phyloP scores from a whole-genome alignment of 1,140 invertebrate species.

The Drosophila pseudoobscura region DNA sequence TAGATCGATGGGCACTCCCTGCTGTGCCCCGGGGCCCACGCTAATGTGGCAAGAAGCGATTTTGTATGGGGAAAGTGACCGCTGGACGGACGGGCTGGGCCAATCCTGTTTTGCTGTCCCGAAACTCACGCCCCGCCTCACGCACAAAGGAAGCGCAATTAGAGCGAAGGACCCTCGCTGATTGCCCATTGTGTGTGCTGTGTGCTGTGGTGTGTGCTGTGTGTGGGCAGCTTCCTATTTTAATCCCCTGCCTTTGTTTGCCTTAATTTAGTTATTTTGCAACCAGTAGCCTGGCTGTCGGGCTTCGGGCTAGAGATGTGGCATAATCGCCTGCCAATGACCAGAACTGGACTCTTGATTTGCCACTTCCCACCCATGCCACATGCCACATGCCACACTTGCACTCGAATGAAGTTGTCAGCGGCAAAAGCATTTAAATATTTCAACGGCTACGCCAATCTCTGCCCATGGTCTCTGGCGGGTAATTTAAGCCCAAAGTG shows the following conservation, averaged over 20 bases:
- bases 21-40: neutral
- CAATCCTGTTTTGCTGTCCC: conserved; percentile 57
- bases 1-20: conserved; percentile 28
- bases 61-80: conserved; percentile 52
- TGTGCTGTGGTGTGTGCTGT: too few species aligned
- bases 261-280: conserved; percentile 64
- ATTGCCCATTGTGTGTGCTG: conserved; percentile 59
- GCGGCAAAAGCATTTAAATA: conserved; percentile 62
- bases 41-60: conserved; percentile 34
- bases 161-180: conserved; percentile 44
- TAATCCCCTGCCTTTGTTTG: conserved; percentile 66
- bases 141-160: conserved; percentile 65
- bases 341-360: conserved; percentile 4
- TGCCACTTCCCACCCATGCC: conserved; percentile 30
- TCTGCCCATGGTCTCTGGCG: conserved; percentile 59
- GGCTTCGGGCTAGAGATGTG: neutral
- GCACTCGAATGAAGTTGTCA: conserved; percentile 69
- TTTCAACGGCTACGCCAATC: conserved; percentile 57
- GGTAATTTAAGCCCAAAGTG: conserved; percentile 78
- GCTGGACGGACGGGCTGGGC: conserved; percentile 13
- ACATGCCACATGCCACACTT: conserved; percentile 3
- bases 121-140: conserved; percentile 51
- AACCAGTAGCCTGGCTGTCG: neutral
- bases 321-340: too few species aligned
- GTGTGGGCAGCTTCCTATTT: conserved; percentile 56